phyloP scores from a whole-genome alignment of 1,140 invertebrate species.

The Fragariocoptes setiger region DNA sequence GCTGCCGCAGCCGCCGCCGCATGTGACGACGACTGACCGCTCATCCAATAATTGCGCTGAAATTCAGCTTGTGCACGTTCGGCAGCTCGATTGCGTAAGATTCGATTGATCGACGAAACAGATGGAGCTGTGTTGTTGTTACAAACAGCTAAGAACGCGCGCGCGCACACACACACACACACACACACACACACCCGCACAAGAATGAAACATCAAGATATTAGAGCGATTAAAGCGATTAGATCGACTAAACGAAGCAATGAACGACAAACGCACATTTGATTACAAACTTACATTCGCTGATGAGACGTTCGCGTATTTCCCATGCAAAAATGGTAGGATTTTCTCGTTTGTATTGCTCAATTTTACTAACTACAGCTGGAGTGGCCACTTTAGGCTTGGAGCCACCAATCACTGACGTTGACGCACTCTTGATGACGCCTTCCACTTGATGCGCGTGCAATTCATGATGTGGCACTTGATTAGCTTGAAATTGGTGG shows the following conservation, averaged over 20 bases:
- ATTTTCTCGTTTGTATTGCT: conserved; percentile 80
- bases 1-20: conserved; percentile 1
- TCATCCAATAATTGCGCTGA: conserved; percentile 39
- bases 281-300: conserved; percentile 29
- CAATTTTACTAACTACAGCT: conserved; percentile 71
- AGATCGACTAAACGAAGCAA: too few relatives aligned
- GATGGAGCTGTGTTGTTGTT: conserved; percentile 55
- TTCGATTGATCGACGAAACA: conserved; percentile 68
- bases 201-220: too few relatives aligned
- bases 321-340: conserved; percentile 95
- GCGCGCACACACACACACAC: too few relatives aligned
- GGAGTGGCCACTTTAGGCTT: conserved; percentile 95
- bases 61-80: conserved; percentile 75
- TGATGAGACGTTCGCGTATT: conserved; percentile 65
- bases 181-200: too few relatives aligned
- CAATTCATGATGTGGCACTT: not conserved
- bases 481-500: not conserved
- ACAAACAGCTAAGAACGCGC: conserved; percentile 62
- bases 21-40: conserved; percentile 19
- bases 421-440: not conserved
- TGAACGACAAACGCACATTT: too few relatives aligned
- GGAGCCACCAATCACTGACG: conserved; percentile 61
- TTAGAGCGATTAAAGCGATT: too few relatives aligned
- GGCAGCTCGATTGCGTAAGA: conserved; percentile 49
- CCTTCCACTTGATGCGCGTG: too few relatives aligned